A percentile compares a stretch with the other conserved stretches of the same genome.
Evolutionary conservation across 1,140 invertebrate genomes (phyloP).

Genomic region (Diuraphis noxia): DNA sequence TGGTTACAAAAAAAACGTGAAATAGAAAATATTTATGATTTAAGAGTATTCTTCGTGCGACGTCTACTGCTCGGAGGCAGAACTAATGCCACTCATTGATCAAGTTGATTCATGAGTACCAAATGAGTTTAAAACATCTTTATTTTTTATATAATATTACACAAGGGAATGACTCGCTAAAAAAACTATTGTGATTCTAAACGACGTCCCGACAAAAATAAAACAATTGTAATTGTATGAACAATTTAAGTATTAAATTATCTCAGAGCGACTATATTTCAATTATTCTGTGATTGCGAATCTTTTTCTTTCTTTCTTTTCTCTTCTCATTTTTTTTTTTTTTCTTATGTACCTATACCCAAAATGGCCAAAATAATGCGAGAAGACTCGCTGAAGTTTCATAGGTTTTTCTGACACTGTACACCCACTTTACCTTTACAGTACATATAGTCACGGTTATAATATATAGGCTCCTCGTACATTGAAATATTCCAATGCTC

Average conservation of each 20-base stretch:
- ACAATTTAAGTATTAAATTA: conserved; percentile 7
- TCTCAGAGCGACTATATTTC: not conserved
- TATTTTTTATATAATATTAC: conserved; percentile 14
- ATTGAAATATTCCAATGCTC: not conserved
- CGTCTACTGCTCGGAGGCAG: not conserved
- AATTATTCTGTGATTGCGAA: not conserved
- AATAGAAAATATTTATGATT: conserved; percentile 7
- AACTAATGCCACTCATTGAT: conserved; percentile 5
- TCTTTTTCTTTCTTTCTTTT: not conserved
- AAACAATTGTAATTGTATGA: conserved; percentile 10
- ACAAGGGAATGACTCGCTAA: not conserved
- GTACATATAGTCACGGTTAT: not conserved
- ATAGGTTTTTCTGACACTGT: not conserved
- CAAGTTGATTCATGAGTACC: conserved; percentile 12
- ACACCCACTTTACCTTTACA: not conserved
- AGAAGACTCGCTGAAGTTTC: not conserved
- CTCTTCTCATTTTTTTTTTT: not conserved
- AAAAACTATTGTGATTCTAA: conserved; percentile 12
- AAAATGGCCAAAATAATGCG: not conserved
- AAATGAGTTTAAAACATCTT: conserved; percentile 12
- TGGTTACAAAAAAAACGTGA: not conserved
- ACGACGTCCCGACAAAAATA: not conserved
- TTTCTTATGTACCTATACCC: not conserved
- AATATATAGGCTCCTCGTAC: not conserved
- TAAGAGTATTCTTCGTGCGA: not conserved